These are phyloP conservation scores for Bombus difficillimus DNA, from an alignment of 1,140 invertebrate species.

Conservation along the genomic window DNA sequence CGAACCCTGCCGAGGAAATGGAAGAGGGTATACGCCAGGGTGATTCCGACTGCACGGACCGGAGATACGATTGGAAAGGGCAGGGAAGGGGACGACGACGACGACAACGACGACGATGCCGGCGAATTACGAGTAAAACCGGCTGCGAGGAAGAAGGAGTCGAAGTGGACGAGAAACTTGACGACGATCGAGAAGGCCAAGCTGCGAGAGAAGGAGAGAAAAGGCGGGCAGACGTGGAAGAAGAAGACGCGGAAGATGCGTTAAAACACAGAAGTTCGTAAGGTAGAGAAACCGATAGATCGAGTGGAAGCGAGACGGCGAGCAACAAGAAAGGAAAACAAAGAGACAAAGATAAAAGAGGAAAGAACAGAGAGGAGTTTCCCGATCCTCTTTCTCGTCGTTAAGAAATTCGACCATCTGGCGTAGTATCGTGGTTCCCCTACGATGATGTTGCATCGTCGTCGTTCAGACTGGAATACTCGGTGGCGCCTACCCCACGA, in stretches of 20 bases:
- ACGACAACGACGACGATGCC: no score
- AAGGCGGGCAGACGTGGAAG: background rate
- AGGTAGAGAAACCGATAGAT: constrained; percentile 20
- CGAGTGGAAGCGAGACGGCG: background rate
- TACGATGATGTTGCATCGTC: background rate
- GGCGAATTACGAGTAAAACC: constrained; percentile 44
- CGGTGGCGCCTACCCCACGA: constrained; percentile 59
- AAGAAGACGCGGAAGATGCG: background rate
- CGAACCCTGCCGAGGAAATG: background rate
- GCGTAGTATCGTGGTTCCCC: constrained; percentile 33
- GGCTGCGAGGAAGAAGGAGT: constrained; percentile 34
- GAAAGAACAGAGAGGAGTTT: constrained; percentile 3
- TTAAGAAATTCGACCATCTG: constrained; percentile 63
- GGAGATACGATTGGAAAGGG: constrained; percentile 37
- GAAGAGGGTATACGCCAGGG: constrained; percentile 17
- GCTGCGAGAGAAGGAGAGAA: background rate
- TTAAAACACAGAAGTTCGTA: constrained; percentile 21
- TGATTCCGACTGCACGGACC: constrained; percentile 20
- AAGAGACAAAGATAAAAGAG: background rate
- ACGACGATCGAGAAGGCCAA: background rate
- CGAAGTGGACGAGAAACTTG: background rate
- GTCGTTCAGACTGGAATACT: background rate
- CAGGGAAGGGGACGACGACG: background rate
- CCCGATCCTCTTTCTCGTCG: constrained; percentile 44
- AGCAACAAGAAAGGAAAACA: background rate